Conservation (phyloP, 2,113 vertebrate species). For the Charina bottae region DNA sequence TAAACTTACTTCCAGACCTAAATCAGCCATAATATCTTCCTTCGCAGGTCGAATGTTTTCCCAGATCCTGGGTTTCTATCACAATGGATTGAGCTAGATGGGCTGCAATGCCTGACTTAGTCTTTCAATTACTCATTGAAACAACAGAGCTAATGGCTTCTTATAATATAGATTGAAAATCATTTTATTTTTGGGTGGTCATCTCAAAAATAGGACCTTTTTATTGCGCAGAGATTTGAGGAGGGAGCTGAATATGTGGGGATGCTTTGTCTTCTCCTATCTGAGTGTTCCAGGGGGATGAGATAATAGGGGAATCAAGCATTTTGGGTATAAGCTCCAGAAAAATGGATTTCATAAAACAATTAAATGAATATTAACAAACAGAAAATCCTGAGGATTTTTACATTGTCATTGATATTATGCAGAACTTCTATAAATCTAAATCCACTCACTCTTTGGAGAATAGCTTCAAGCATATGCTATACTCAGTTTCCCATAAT, state of each 20-base stretch:
- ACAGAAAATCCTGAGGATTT: no score
- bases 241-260: not conserved
- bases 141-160: slow-evolving; percentile 1
- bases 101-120: slow-evolving; percentile 1
- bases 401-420: not conserved
- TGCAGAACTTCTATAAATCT: not conserved
- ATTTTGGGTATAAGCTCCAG: not conserved
- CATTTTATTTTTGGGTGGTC: slow-evolving; percentile 11
- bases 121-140: slow-evolving; percentile 7
- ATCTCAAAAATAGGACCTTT: not conserved
- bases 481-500: not conserved
- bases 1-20: not conserved
- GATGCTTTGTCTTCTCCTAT: not conserved
- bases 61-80: not conserved
- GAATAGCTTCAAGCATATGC: not conserved
- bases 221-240: not conserved
- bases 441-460: not conserved
- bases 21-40: not conserved
- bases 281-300: not conserved
- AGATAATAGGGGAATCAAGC: not conserved
- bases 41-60: not conserved
- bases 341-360: slow-evolving; percentile 1
- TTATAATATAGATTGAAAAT: slow-evolving; percentile 19
- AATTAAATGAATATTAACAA: not conserved
- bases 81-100: not conserved